These are phyloP conservation scores for Synanceia verrucosa DNA, from an alignment of 2,797 vertebrate genomes.

Conservation along the genomic window DNA sequence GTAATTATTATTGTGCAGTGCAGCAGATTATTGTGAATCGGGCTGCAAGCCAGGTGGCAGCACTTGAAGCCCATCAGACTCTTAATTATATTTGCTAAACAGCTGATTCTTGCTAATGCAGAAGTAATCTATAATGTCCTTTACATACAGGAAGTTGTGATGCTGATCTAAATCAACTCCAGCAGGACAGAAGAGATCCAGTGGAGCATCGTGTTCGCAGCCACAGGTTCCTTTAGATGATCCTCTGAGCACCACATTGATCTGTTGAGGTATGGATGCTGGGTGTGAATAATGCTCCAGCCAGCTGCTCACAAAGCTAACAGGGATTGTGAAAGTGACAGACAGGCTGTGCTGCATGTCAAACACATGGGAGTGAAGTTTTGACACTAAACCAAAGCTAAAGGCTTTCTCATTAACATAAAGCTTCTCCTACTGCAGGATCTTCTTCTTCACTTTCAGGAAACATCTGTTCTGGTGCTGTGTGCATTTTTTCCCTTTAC, in stretches of 20 bases:
- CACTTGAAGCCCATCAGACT: not conserved
- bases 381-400: not conserved
- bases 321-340: not conserved
- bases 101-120: not conserved
- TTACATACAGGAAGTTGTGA: not conserved
- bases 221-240: not conserved
- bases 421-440: not conserved
- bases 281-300: not conserved
- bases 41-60: not conserved
- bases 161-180: not conserved
- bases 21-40: not conserved
- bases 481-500: not conserved
- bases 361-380: not conserved
- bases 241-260: not conserved
- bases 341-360: not conserved
- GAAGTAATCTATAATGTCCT: not conserved
- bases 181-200: not conserved
- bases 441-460: not conserved
- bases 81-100: not conserved
- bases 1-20: not conserved
- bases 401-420: not conserved
- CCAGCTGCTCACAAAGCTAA: not conserved
- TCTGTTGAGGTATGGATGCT: not conserved
- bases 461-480: not conserved
- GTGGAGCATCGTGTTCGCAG: not conserved